Evolutionary conservation across 2,113 vertebrate genomes (phyloP).

Genomic region (Tachysurus vachellii): DNA sequence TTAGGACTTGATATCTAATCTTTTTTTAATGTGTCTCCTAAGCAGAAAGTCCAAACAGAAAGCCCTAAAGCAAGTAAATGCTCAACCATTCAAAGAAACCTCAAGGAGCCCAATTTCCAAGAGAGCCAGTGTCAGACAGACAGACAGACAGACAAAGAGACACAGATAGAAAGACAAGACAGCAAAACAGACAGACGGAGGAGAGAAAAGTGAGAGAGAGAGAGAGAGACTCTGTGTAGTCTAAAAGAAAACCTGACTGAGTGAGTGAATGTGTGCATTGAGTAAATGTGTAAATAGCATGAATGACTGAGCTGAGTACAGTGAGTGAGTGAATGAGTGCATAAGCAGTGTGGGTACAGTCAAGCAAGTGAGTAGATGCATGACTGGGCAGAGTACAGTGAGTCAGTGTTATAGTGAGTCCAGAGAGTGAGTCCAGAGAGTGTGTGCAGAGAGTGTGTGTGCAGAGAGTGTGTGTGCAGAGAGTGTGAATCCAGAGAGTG

Average conservation of each 20-base stretch:
- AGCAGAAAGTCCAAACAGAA: not conserved
- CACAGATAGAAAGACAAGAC: not conserved
- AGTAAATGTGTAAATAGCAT: not conserved
- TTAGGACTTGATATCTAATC: not conserved
- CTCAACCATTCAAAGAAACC: not conserved
- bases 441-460: too few species aligned
- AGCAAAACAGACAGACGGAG: not conserved
- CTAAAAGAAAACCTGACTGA: constrained; percentile 2
- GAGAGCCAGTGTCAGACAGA: not conserved
- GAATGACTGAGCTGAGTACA: too few species aligned
- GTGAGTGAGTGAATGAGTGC: too few species aligned
- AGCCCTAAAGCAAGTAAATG: not conserved
- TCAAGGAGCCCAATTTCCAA: not conserved
- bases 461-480: too few species aligned
- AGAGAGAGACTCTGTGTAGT: too few species aligned
- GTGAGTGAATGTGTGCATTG: not conserved
- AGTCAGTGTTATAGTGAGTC: too few species aligned
- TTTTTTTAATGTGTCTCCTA: not conserved
- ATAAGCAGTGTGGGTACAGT: too few species aligned
- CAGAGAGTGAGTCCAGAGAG: too few species aligned
- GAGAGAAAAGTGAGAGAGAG: not conserved
- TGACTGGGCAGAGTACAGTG: too few species aligned
- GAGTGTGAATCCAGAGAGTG: too few species aligned
- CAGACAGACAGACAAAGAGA: not conserved
- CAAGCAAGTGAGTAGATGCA: too few species aligned